Conservation (phyloP, 2,113 vertebrate species). For the Saccopteryx leptura region DNA sequence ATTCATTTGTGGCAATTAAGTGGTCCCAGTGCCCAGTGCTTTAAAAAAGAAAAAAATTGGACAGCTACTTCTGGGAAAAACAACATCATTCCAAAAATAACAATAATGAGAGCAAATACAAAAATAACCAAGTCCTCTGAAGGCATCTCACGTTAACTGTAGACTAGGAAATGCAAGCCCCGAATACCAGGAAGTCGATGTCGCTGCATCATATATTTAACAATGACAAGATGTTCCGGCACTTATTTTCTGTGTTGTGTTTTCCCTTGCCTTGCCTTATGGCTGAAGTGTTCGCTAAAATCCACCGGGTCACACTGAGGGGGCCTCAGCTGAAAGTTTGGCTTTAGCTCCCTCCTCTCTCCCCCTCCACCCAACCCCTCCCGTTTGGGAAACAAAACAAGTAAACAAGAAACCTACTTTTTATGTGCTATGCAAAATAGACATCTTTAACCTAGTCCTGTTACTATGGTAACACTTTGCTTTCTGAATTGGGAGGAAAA, state of each 20-base stretch:
- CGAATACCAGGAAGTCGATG: slow-evolving; percentile 78
- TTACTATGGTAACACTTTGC: slow-evolving; percentile 93
- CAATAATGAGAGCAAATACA: slow-evolving; percentile 85
- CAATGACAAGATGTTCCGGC: slow-evolving; percentile 81
- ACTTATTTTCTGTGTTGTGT: slow-evolving; percentile 83
- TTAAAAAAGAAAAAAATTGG: slow-evolving; percentile 81
- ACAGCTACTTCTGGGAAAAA: slow-evolving; percentile 84
- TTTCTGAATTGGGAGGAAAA: slow-evolving; percentile 90
- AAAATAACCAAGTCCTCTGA: slow-evolving; percentile 86
- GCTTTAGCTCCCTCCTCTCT: slow-evolving; percentile 76
- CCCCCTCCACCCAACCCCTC: neutral
- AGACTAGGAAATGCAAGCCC: slow-evolving; percentile 84
- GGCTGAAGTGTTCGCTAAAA: slow-evolving; percentile 86
- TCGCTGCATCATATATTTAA: slow-evolving; percentile 74
- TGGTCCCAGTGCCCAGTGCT: slow-evolving; percentile 86
- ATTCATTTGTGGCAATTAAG: slow-evolving; percentile 84
- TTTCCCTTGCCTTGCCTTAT: slow-evolving; percentile 88
- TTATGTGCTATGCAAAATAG: slow-evolving; percentile 93
- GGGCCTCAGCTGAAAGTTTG: slow-evolving; percentile 78
- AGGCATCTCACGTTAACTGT: slow-evolving; percentile 83
- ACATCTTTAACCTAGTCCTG: slow-evolving; percentile 91
- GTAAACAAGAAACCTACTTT: slow-evolving; percentile 86
- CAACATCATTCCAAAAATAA: slow-evolving; percentile 89
- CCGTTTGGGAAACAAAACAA: slow-evolving; percentile 81
- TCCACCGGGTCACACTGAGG: slow-evolving; percentile 80